A percentile compares a stretch with the other conserved stretches of the same genome.
These are phyloP conservation scores for Bolinopsis microptera DNA, from an alignment of 37 sponge, comb jelly and placozoan genomes.

Conservation along the genomic window DNA sequence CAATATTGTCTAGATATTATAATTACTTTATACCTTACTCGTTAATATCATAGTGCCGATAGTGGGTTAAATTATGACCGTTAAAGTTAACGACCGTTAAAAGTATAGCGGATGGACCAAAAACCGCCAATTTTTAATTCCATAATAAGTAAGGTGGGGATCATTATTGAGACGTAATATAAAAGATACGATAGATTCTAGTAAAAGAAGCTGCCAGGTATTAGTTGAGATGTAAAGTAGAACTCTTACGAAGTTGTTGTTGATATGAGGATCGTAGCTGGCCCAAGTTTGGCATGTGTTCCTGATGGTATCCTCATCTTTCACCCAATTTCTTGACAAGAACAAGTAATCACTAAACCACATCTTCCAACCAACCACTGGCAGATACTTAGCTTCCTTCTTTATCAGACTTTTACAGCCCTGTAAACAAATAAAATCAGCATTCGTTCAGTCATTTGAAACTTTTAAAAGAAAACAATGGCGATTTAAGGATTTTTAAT, in stretches of 20 bases:
- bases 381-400: conserved; percentile 81
- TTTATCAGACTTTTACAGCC: conserved; percentile 83
- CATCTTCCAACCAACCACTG: conserved; percentile 90
- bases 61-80: too few species aligned
- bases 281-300: conserved; percentile 69
- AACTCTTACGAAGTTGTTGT: conserved; percentile 15
- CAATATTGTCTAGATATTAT: too few species aligned
- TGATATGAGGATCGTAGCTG: conserved; percentile 67
- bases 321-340: conserved; percentile 77
- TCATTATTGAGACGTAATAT: too few species aligned
- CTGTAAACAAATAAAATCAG: conserved; percentile 68
- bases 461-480: not conserved
- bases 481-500: not conserved
- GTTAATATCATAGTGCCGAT: too few species aligned
- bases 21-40: too few species aligned
- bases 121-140: too few species aligned
- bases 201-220: too few species aligned
- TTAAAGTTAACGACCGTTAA: too few species aligned
- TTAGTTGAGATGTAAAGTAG: not conserved
- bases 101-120: too few species aligned
- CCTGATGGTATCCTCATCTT: conserved; percentile 72
- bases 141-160: too few species aligned
- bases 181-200: too few species aligned
- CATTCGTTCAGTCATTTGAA: too few species aligned
- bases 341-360: conserved; percentile 84